These are phyloP conservation scores for Acanthisitta chloris DNA, from an alignment of 2,113 vertebrate species.

Conservation along the genomic window DNA sequence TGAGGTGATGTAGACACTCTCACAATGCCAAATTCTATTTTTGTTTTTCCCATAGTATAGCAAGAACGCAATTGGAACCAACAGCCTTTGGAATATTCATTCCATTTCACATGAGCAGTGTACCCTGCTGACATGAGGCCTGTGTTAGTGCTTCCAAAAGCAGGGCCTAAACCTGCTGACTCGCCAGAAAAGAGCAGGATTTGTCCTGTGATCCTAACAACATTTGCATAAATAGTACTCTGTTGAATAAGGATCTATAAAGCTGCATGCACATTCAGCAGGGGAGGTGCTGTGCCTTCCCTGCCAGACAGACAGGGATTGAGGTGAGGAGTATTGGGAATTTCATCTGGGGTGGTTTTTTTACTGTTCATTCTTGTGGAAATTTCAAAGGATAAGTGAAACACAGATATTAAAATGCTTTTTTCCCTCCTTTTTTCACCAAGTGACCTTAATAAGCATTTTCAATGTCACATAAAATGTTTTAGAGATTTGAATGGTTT, in stretches of 20 bases:
- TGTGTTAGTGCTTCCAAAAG: neutral
- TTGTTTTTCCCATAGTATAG: neutral
- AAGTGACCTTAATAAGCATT: neutral
- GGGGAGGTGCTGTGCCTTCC: neutral
- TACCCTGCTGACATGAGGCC: neutral
- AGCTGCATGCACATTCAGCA: neutral
- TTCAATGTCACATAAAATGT: neutral
- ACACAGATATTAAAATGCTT: neutral
- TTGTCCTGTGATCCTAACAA: neutral
- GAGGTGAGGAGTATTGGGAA: neutral
- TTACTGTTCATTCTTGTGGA: neutral
- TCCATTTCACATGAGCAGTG: rapidly evolving
- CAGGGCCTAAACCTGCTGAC: neutral
- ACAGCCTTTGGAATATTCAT: neutral
- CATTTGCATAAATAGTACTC: neutral
- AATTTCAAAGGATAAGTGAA: neutral
- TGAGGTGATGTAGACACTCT: neutral
- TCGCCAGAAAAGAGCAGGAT: neutral
- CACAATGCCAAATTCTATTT: neutral
- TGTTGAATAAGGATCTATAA: neutral
- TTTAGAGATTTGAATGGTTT: neutral
- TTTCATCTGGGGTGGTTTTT: neutral
- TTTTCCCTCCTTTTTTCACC: neutral
- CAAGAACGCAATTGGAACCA: neutral
- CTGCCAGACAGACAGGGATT: neutral